Evolutionary conservation across 2,888 invertebrate species (phyloP).

Genomic region (Ecdyonurus torrentis): DNA sequence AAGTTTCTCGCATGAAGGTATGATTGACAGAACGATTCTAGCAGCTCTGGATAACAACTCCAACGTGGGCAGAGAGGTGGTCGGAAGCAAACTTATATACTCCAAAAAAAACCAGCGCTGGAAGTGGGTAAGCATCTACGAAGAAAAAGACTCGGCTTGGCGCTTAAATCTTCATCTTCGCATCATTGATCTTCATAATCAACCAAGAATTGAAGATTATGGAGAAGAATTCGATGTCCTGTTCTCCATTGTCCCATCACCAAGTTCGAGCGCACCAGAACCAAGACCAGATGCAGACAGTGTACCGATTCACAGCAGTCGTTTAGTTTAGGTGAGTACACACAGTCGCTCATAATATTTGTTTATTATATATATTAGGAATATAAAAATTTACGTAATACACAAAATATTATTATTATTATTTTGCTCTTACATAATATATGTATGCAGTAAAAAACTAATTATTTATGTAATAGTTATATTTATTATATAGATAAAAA

Average conservation of each 20-base stretch:
- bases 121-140: background rate
- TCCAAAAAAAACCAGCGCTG: background rate
- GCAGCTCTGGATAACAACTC: background rate
- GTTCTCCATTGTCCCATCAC: background rate
- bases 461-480: no score
- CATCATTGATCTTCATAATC: background rate
- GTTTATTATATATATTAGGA: no score
- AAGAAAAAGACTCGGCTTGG: background rate
- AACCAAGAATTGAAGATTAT: background rate
- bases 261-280: background rate
- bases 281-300: background rate
- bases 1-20: background rate
- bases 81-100: background rate
- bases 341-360: no score
- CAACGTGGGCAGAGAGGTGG: background rate
- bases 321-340: background rate
- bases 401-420: no score
- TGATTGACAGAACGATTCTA: background rate
- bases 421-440: no score
- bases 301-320: background rate
- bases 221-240: background rate
- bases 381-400: no score
- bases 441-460: no score
- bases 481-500: no score
- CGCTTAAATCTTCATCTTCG: background rate